Percentiles rank a stretch among this genome's conserved stretches.
Conservation (phyloP, 2,797 vertebrate species). For the Clarias pachynema region DNA sequence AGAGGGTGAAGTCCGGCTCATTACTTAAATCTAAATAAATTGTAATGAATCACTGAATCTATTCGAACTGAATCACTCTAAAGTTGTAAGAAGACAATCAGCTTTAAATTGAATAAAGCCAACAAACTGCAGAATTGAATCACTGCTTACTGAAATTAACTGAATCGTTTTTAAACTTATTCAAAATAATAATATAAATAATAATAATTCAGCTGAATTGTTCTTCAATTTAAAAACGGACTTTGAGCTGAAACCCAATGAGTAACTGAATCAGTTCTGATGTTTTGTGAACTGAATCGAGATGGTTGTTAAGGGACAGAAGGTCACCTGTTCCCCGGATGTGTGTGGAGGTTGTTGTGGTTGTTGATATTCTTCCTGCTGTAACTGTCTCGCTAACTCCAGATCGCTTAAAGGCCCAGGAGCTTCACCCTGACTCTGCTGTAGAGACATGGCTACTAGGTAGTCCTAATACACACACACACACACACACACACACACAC, state of each 20-base stretch:
- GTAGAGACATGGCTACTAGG: slow-evolving; percentile 88
- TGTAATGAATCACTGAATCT: neutral
- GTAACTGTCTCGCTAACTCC: slow-evolving; percentile 87
- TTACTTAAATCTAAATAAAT: neutral
- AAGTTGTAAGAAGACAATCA: neutral
- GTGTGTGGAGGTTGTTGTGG: slow-evolving; percentile 19
- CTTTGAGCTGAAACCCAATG: neutral
- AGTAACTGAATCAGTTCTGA: neutral
- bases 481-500: slow-evolving; percentile 14
- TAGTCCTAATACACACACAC: slow-evolving; percentile 76
- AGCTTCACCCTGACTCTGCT: slow-evolving; percentile 74
- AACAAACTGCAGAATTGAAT: neutral
- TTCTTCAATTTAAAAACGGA: neutral
- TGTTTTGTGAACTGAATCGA: neutral
- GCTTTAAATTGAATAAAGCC: neutral
- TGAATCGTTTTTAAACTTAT: neutral
- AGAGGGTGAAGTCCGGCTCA: neutral
- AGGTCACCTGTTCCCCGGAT: slow-evolving; percentile 16
- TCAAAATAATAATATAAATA: too few relatives aligned
- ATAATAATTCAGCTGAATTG: neutral
- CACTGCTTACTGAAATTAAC: neutral
- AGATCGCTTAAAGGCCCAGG: slow-evolving; percentile 82
- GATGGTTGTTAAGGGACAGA: neutral
- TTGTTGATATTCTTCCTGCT: slow-evolving; percentile 91
- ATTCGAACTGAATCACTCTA: neutral